These are phyloP conservation scores for Heliconius melpomene DNA, from an alignment of 1,140 invertebrate species.

Conservation along the genomic window DNA sequence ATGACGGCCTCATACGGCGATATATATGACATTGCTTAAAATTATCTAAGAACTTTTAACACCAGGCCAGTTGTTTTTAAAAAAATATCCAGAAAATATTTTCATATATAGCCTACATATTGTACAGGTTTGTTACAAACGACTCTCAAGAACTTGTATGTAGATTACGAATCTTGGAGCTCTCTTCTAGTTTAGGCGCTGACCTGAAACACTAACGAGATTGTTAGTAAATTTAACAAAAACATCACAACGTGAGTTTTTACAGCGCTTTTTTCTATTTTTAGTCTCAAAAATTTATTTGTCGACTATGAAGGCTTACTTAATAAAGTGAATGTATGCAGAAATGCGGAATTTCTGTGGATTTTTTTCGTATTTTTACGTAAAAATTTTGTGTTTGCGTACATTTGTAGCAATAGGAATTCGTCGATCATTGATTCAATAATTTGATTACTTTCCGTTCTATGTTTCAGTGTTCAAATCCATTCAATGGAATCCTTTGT, in stretches of 20 bases:
- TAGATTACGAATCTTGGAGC: neutral
- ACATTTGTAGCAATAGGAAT: neutral
- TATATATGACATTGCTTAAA: no score
- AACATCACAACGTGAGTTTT: neutral
- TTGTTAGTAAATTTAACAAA: conserved; percentile 1
- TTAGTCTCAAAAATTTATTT: neutral
- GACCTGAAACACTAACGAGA: conserved; percentile 7
- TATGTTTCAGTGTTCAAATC: neutral
- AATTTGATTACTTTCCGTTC: neutral
- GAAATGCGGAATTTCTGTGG: neutral
- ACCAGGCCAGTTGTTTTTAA: no score
- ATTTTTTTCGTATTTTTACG: neutral
- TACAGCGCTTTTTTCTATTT: neutral
- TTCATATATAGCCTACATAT: neutral
- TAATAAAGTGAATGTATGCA: neutral
- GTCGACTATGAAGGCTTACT: neutral
- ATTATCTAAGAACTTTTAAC: no score
- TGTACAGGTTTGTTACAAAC: neutral
- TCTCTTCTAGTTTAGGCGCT: neutral
- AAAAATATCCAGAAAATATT: neutral
- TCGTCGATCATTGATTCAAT: neutral
- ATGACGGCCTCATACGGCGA: no score
- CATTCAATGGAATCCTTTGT: neutral
- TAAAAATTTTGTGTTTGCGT: neutral
- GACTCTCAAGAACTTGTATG: neutral